These are phyloP conservation scores for Chitala chitala DNA, from an alignment of 2,113 vertebrate species.

Conservation along the genomic window DNA sequence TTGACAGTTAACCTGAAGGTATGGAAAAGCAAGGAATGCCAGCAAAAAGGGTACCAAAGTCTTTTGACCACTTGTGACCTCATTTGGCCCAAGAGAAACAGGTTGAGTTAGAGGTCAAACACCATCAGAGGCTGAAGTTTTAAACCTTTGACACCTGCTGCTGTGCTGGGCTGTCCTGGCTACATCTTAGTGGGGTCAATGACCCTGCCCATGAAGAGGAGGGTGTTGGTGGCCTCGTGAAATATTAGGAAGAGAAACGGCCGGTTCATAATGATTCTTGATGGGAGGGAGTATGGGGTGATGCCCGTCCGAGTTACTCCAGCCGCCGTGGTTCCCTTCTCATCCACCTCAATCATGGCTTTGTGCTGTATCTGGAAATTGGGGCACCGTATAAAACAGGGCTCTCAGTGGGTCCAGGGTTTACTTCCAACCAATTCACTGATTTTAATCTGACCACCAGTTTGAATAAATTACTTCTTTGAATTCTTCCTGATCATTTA, in stretches of 20 bases:
- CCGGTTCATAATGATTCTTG: slow-evolving; percentile 61
- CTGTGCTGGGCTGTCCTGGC: neutral
- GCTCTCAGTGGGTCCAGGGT: too few species aligned
- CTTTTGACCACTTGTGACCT: too few species aligned
- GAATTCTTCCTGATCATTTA: too few species aligned
- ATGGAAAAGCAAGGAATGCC: neutral
- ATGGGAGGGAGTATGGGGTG: slow-evolving; percentile 66
- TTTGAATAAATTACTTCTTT: too few species aligned
- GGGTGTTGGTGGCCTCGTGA: slow-evolving; percentile 70
- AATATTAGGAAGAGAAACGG: slow-evolving; percentile 87
- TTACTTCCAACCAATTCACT: too few species aligned
- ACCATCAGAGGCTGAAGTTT: neutral
- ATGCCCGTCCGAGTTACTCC: slow-evolving; percentile 65
- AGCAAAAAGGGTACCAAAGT: too few species aligned
- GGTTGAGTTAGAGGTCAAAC: too few species aligned
- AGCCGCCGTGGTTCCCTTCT: slow-evolving; percentile 73
- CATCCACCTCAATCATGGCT: slow-evolving; percentile 77
- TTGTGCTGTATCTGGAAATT: slow-evolving; percentile 77
- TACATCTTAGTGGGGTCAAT: slow-evolving; percentile 68
- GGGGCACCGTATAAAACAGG: too few species aligned
- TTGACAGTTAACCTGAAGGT: neutral
- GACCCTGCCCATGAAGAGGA: slow-evolving; percentile 85
- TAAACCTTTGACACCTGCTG: neutral
- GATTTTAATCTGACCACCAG: too few species aligned
- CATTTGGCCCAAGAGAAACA: too few species aligned